These are phyloP conservation scores for Platichthys flesus DNA, from an alignment of 2,113 vertebrate genomes.

Conservation along the genomic window DNA sequence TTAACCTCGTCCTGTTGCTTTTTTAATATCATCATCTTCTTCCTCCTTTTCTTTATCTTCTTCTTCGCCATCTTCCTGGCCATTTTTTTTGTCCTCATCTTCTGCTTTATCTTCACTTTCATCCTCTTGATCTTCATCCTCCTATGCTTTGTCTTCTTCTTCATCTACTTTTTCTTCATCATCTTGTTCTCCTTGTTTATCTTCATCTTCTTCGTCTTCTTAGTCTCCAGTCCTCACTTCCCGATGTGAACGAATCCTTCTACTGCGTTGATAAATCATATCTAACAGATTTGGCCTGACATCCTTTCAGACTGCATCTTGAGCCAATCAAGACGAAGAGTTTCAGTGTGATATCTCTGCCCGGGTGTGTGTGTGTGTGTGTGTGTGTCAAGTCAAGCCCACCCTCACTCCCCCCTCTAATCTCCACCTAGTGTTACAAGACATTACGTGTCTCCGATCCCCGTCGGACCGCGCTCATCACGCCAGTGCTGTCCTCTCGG, in stretches of 20 bases:
- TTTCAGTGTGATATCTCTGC: conserved; percentile 6
- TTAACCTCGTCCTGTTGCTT: background rate
- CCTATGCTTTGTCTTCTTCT: background rate
- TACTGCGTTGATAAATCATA: background rate
- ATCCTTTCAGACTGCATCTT: conserved; percentile 30
- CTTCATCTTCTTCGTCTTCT: background rate
- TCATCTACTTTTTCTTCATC: no score
- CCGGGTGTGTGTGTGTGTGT: background rate
- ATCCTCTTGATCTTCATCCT: background rate
- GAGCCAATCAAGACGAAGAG: conserved; percentile 1
- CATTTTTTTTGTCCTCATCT: no score
- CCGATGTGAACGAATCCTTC: conserved; percentile 12
- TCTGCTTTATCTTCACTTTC: no score
- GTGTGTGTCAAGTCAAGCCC: background rate
- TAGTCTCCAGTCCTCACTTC: background rate
- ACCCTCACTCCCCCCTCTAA: background rate
- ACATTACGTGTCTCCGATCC: background rate
- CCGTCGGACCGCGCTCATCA: conserved; percentile 20
- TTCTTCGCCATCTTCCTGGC: no score
- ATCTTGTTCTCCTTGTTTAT: background rate
- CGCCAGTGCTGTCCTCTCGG: conserved; percentile 20
- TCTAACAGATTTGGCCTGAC: conserved; percentile 15
- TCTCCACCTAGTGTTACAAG: conserved; percentile 21
- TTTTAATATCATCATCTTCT: background rate
- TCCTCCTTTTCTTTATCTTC: background rate